These are phyloP conservation scores for Acrocyrtus sp. DNA, from an alignment of 2,888 invertebrate genomes.

Conservation along the genomic window DNA sequence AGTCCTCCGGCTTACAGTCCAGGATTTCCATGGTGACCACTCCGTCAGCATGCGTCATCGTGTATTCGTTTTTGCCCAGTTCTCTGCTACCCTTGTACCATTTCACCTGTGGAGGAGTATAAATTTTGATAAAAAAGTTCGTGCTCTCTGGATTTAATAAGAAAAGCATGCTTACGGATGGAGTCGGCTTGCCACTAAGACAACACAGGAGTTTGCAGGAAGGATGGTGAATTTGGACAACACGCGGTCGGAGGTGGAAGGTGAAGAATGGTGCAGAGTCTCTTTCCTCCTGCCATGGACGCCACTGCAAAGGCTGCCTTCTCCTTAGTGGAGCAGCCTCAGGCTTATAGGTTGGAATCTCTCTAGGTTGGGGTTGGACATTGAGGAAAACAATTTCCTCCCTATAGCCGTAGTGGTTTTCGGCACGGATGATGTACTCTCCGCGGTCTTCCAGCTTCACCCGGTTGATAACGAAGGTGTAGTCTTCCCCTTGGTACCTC, in stretches of 20 bases:
- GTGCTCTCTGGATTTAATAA: background rate
- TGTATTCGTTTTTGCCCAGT: conserved; percentile 88
- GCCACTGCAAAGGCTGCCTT: conserved; percentile 84
- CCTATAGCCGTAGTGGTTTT: conserved; percentile 94
- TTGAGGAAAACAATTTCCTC: conserved; percentile 97
- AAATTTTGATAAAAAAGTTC: background rate
- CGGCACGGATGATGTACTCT: conserved; percentile 95
- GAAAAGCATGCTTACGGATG: conserved; percentile 75
- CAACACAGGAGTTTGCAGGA: conserved; percentile 98
- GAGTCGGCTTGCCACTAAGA: conserved; percentile 92
- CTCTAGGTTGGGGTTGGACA: conserved; percentile 88
- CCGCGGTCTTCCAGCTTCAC: conserved; percentile 95
- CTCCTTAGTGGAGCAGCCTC: conserved; percentile 78
- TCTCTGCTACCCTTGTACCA: conserved; percentile 90
- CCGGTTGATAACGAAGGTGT: conserved; percentile 97
- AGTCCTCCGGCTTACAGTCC: conserved; percentile 93
- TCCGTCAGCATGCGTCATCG: conserved; percentile 92
- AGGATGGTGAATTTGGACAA: conserved; percentile 91
- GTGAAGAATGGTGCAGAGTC: conserved; percentile 96
- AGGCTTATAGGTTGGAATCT: conserved; percentile 75
- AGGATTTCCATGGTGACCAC: conserved; percentile 97
- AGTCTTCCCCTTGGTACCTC: conserved; percentile 94
- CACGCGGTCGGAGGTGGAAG: conserved; percentile 97
- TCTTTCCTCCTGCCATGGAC: conserved; percentile 91
- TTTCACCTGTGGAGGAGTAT: conserved; percentile 66